Base-by-base conservation (phyloP, 2,888 invertebrate genomes). In the Halictus quadricinctus region DNA sequence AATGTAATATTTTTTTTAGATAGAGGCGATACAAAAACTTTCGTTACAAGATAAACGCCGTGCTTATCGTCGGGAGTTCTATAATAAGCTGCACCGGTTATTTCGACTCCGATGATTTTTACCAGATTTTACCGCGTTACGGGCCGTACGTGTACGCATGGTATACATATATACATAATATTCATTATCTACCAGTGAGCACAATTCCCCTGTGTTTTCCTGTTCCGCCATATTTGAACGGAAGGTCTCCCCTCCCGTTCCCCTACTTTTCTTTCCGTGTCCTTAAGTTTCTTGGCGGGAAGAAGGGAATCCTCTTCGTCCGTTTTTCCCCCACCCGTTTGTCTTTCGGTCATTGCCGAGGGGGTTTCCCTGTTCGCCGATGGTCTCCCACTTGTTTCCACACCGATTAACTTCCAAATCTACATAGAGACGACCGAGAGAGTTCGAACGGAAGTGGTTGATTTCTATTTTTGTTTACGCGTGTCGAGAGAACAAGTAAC, bases 261-360 rank as follows among this genome's bases (percentile, higher is more conserved):
- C 83, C 87, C 54, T 76, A 80, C 58, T 72, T 79, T 76, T 54
- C 83, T 85, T 85, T 79, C 41, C 84, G 74, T 84, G 80, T 76
- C 88, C 58, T 77, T 81, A 76, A 36, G 69, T 72, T 88, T 90
- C 87, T 86, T 90, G 86, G 87, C 90, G 89, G 87, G 89, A 88
- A 90, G 85, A 88, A 90, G 85, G 87, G 85, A 87, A 79, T 81
- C 73, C 76, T 84, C 80, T 66, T 83, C 87, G 41, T 77, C 72
- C 87, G 72, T 73, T 77, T 66, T 72, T 73, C 81, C 84, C 82
- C 82, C 60, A 70, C 84, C 58, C 41, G n/a, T 58, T 83, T 66
- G 75, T 66, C 78, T 81, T 83, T 69, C 69, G 72, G 69, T 48
- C 48, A 79, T 73, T 54, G 69, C 60, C 64, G 72, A 69, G 12